phyloP scores from a whole-genome alignment of 2,888 invertebrate species.

The Campoplex capitator region DNA sequence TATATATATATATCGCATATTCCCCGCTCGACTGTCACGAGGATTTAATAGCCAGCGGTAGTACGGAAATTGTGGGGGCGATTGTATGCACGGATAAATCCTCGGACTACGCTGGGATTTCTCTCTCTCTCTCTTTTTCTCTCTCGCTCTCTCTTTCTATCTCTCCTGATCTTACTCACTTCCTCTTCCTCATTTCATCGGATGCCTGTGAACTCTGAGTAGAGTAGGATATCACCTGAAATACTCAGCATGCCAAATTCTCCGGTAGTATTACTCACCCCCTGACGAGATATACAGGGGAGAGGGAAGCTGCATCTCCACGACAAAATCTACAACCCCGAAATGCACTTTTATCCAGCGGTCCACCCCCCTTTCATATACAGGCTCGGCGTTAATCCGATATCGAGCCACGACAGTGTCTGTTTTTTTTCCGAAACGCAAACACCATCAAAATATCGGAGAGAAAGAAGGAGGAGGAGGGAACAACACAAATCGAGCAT shows the following conservation, averaged over 20 bases:
- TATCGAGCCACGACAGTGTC: slow-evolving; percentile 21
- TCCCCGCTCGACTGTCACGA: slow-evolving; percentile 54
- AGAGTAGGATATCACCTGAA: slow-evolving; percentile 57
- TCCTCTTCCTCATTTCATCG: slow-evolving; percentile 32
- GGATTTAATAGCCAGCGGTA: slow-evolving; percentile 63
- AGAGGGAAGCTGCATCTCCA: neutral
- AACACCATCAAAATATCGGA: slow-evolving; percentile 16
- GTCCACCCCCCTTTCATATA: slow-evolving; percentile 27
- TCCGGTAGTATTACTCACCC: slow-evolving; percentile 19
- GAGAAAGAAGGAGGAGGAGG: neutral
- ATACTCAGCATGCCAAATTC: slow-evolving; percentile 62
- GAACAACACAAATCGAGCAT: slow-evolving; percentile 22
- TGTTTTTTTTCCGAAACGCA: neutral
- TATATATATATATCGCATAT: slow-evolving; percentile 47
- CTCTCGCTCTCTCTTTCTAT: slow-evolving; percentile 23
- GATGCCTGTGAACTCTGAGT: slow-evolving; percentile 10
- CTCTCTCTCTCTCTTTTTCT: slow-evolving; percentile 31
- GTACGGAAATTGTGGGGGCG: slow-evolving; percentile 64
- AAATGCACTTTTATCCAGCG: slow-evolving; percentile 30
- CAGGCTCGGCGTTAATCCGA: slow-evolving; percentile 33
- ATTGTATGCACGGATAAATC: slow-evolving; percentile 65
- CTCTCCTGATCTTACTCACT: slow-evolving; percentile 15
- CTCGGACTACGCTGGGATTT: slow-evolving; percentile 41
- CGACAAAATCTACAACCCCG: slow-evolving; percentile 44
- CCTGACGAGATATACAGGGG: slow-evolving; percentile 6